phyloP scores from a whole-genome alignment of 2,797 vertebrate species.

The Astyanax mexicanus region DNA sequence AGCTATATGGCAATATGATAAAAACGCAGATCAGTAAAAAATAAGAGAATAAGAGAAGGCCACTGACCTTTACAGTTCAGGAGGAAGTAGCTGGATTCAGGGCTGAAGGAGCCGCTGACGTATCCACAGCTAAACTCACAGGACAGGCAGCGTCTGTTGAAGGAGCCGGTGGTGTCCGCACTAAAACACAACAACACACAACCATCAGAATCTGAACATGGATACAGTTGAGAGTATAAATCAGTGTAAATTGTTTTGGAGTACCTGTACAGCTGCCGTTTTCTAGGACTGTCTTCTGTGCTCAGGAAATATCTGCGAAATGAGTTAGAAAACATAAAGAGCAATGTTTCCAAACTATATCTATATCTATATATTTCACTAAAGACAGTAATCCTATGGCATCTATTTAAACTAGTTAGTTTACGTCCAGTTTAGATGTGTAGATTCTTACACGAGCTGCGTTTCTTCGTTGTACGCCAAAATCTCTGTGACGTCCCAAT shows the following conservation, averaged over 20 bases:
- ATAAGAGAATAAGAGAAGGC: no score
- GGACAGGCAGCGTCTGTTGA: slow-evolving; percentile 94
- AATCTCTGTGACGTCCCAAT: slow-evolving; percentile 96
- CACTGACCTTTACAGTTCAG: slow-evolving; percentile 91
- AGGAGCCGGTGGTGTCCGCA: slow-evolving; percentile 88
- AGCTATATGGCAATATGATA: no score
- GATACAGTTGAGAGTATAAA: neutral
- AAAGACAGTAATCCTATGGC: no score
- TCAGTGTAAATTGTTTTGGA: neutral
- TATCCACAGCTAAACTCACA: slow-evolving; percentile 93
- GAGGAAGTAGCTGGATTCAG: slow-evolving; percentile 84
- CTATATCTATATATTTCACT: no score
- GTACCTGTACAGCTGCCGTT: slow-evolving; percentile 94
- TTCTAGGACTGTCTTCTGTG: slow-evolving; percentile 91
- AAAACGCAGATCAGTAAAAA: no score
- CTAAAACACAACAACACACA: slow-evolving; percentile 72
- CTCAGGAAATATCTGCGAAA: slow-evolving; percentile 93
- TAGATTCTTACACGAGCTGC: slow-evolving; percentile 89
- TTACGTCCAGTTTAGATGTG: no score
- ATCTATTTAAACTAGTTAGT: no score
- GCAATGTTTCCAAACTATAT: no score
- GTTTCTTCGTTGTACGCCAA: slow-evolving; percentile 88
- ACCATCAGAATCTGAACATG: neutral
- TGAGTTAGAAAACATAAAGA: neutral
- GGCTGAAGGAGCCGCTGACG: slow-evolving; percentile 92